Percentiles rank a stretch among this genome's conserved stretches.
Conservation (phyloP, 2,113 vertebrate genomes). For the Atrichornis clamosus region DNA sequence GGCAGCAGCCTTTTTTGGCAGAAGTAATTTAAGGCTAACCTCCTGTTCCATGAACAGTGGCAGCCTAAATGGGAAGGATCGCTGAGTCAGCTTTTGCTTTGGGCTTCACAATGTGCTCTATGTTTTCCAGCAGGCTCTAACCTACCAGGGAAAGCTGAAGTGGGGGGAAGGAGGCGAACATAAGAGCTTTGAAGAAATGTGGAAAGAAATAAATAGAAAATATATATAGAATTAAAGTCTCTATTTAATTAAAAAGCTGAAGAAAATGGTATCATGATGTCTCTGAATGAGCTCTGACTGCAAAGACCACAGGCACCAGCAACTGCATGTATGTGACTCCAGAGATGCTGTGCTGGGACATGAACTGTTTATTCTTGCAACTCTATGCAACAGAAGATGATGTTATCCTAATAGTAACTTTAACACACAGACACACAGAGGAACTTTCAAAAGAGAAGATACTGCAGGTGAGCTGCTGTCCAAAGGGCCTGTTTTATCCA, state of each 20-base stretch:
- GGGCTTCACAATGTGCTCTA: slow-evolving; percentile 28
- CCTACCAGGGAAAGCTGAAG: not conserved
- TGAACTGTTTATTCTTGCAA: not conserved
- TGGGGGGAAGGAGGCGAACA: not conserved
- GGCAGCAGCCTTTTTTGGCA: slow-evolving; percentile 39
- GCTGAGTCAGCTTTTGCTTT: slow-evolving; percentile 43
- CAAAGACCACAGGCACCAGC: not conserved
- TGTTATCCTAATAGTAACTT: not conserved
- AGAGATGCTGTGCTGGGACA: not conserved
- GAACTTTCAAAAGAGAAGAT: not conserved
- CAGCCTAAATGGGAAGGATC: not conserved
- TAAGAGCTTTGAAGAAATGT: not conserved
- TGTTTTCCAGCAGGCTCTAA: slow-evolving; percentile 37
- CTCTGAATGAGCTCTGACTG: not conserved
- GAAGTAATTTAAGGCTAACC: slow-evolving; percentile 29
- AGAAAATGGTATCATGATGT: not conserved
- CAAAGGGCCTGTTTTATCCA: not conserved
- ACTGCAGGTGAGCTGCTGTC: fast-evolving
- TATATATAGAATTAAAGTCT: not conserved
- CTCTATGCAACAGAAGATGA: not conserved
- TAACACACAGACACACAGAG: not conserved
- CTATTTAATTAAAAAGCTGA: not conserved
- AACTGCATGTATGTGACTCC: not conserved
- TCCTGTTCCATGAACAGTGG: not conserved
- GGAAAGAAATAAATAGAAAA: not conserved